A percentile compares a stretch with the other conserved stretches of the same genome.
Evolutionary conservation across 2,113 vertebrate species (phyloP).

Genomic region (Dissostichus mawsoni): DNA sequence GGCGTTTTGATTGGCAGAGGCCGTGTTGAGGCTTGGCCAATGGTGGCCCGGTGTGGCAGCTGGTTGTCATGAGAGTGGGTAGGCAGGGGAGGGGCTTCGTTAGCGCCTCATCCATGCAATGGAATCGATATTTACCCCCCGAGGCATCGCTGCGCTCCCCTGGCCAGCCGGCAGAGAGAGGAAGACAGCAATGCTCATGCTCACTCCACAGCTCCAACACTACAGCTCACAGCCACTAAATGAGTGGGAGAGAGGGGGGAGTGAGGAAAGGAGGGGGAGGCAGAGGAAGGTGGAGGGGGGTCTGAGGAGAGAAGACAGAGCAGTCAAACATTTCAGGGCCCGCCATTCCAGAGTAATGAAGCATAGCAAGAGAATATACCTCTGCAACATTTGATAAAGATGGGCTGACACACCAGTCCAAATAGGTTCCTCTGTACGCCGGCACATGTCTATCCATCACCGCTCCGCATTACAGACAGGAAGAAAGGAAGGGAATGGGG

Average conservation of each 20-base stretch:
- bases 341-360: conserved; percentile 98
- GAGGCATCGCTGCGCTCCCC: conserved; percentile 71
- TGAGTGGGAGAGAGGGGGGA: conserved; percentile 51
- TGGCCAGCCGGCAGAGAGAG: conserved; percentile 72
- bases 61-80: conserved; percentile 89
- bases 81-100: conserved; percentile 88
- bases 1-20: conserved; percentile 84
- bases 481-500: conserved; percentile 59
- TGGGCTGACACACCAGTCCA: conserved; percentile 98
- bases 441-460: conserved; percentile 94
- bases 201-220: conserved; percentile 77
- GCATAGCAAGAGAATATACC: conserved; percentile 99
- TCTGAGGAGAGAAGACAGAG: conserved; percentile 83
- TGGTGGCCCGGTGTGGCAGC: conserved; percentile 84
- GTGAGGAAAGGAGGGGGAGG: conserved; percentile 37
- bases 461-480: conserved; percentile 80
- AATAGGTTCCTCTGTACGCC: conserved; percentile 97
- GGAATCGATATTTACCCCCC: conserved; percentile 88
- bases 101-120: conserved; percentile 87
- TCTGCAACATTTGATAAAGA: conserved; percentile 99
- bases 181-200: conserved; percentile 65
- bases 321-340: conserved; percentile 98
- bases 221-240: conserved; percentile 75
- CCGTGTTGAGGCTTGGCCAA: conserved; percentile 81
- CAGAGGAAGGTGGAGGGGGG: conserved; percentile 32